These are phyloP conservation scores for Troglohyphantes excavatus DNA, from an alignment of 2,888 invertebrate genomes.

Conservation along the genomic window DNA sequence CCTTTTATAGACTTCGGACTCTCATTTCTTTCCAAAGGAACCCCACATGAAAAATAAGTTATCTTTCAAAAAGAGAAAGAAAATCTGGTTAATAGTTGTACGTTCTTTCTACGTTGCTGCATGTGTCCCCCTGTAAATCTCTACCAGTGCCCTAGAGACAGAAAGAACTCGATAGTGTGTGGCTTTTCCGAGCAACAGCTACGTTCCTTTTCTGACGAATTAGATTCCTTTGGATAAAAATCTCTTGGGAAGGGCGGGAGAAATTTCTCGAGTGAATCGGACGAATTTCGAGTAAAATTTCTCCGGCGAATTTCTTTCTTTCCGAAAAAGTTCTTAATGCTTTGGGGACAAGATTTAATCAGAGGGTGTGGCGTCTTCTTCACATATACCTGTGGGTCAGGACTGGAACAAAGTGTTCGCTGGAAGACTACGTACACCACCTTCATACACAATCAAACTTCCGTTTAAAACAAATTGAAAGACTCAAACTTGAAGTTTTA, in stretches of 20 bases:
- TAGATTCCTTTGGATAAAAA: conserved; percentile 29
- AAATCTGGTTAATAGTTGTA: conserved; percentile 33
- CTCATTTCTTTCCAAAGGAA: background rate
- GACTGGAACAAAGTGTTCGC: no score
- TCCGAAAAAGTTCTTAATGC: background rate
- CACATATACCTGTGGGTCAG: no score
- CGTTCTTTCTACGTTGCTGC: background rate
- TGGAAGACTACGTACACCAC: no score
- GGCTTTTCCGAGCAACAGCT: conserved; percentile 24
- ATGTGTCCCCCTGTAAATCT: conserved; percentile 32
- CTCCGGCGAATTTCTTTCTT: background rate
- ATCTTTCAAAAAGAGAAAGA: background rate
- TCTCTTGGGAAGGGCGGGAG: conserved; percentile 10
- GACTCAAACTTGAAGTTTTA: no score
- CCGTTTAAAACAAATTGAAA: no score
- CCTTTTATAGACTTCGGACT: background rate
- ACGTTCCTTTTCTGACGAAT: conserved; percentile 20
- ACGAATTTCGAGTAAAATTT: conserved; percentile 40
- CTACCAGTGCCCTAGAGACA: background rate
- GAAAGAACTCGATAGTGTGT: background rate
- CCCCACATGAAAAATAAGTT: background rate
- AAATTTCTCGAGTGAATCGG: conserved; percentile 56
- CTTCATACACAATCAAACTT: no score
- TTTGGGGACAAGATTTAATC: conserved; percentile 46
- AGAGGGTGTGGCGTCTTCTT: no score